Conservation (phyloP, 2,888 invertebrate species). For the Melipona bicolor region DNA sequence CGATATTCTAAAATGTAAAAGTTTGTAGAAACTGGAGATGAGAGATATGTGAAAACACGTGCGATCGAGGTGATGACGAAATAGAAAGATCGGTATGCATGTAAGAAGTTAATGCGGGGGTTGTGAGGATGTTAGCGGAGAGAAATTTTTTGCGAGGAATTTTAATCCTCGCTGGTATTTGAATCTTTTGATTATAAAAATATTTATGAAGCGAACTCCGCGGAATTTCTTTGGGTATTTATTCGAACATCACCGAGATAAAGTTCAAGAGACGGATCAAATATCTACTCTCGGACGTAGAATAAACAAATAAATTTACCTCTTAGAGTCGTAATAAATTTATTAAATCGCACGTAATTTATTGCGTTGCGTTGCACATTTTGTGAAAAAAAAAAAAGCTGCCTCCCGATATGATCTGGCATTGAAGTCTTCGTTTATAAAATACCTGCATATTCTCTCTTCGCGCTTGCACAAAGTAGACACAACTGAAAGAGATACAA, state of each 20-base stretch:
- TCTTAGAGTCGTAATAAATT: not conserved
- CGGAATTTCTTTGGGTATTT: not conserved
- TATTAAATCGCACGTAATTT: not conserved
- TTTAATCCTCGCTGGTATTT: not conserved
- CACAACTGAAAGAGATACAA: not conserved
- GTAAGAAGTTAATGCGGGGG: not conserved
- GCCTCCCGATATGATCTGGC: constrained; percentile 11
- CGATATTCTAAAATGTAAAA: not conserved
- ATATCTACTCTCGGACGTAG: not conserved
- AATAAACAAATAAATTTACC: constrained; percentile 27
- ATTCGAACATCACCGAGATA: not conserved
- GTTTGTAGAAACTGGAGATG: not conserved
- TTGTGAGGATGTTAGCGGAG: not conserved
- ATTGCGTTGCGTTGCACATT: not conserved
- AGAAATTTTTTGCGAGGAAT: not conserved
- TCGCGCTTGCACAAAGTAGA: constrained; percentile 5
- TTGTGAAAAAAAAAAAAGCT: not conserved
- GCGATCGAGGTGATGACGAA: not conserved
- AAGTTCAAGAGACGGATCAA: constrained; percentile 9
- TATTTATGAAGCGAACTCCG: not conserved
- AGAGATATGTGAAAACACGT: not conserved
- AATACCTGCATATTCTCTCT: constrained; percentile 2
- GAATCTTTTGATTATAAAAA: not conserved
- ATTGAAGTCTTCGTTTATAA: constrained; percentile 5
- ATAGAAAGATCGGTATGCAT: not conserved